Evolutionary conservation across 2,888 invertebrate genomes (phyloP).

Genomic region (Drosophila monieri): DNA sequence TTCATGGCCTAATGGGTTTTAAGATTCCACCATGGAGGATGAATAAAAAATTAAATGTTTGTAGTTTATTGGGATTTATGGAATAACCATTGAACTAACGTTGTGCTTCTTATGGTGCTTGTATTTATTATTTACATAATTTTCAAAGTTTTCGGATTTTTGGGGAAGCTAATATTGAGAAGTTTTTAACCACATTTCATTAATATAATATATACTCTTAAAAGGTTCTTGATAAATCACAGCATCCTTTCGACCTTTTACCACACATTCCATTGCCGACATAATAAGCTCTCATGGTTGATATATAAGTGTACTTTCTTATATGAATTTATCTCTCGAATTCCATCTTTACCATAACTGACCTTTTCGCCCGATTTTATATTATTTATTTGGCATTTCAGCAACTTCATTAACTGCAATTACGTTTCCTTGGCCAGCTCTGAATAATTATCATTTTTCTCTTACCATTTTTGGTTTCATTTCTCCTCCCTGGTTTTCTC

Average conservation of each 20-base stretch:
- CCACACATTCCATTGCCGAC: not conserved
- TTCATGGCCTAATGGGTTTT: constrained; percentile 29
- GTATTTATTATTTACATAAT: not conserved
- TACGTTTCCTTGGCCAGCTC: constrained; percentile 25
- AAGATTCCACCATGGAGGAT: constrained; percentile 21
- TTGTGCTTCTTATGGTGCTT: not conserved
- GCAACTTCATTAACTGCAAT: constrained; percentile 49
- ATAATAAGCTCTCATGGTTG: not conserved
- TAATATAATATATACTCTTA: too few species aligned
- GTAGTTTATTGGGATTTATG: constrained; percentile 32
- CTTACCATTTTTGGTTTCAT: constrained; percentile 3
- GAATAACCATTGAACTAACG: constrained; percentile 8
- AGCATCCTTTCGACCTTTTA: not conserved
- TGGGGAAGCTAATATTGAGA: too few species aligned
- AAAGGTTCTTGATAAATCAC: not conserved
- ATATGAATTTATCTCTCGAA: constrained; percentile 17
- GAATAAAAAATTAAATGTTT: constrained; percentile 17
- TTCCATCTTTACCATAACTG: constrained; percentile 46
- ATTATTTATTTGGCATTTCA: constrained; percentile 65
- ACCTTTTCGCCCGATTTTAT: constrained; percentile 27
- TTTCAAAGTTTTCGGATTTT: not conserved
- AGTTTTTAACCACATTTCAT: too few species aligned
- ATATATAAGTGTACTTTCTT: not conserved
- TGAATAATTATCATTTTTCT: constrained; percentile 22
- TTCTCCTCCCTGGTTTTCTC: constrained; percentile 8